Percentiles rank a stretch among this genome's conserved stretches.
Evolutionary conservation across 2,797 vertebrate genomes (phyloP).

Genomic region (Rhincodon typus): DNA sequence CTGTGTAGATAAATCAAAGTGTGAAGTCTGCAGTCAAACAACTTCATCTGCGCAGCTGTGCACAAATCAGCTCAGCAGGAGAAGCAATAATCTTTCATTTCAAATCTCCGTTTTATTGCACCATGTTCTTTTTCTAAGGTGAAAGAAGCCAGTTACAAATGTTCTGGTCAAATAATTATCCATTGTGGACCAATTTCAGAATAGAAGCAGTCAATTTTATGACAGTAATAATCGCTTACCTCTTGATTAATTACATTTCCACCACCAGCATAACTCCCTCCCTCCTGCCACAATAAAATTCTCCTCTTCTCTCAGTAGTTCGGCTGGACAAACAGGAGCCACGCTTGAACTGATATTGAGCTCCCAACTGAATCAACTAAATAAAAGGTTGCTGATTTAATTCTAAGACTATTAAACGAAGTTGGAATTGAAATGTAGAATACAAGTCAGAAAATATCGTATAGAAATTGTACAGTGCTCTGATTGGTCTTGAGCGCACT

Average conservation of each 20-base stretch:
- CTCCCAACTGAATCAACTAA: constrained; percentile 25
- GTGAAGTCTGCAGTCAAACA: constrained; percentile 33
- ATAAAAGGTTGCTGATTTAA: constrained; percentile 4
- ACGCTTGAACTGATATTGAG: too few species aligned
- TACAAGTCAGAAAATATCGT: background rate
- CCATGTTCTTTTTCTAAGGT: constrained; percentile 9
- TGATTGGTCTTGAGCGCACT: background rate
- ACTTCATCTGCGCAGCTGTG: constrained; percentile 40
- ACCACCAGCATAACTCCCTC: background rate
- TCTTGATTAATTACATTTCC: constrained; percentile 31
- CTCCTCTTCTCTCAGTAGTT: background rate
- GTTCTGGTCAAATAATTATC: constrained; percentile 35
- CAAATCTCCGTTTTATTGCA: constrained; percentile 32
- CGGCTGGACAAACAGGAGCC: constrained; percentile 28
- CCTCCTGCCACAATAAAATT: constrained; percentile 5
- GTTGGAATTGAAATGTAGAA: background rate
- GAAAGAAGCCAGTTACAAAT: constrained; percentile 31
- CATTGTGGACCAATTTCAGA: constrained; percentile 19
- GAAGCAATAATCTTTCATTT: constrained; percentile 35
- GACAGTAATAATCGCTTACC: constrained; percentile 33
- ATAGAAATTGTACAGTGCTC: background rate
- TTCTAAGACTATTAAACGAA: background rate
- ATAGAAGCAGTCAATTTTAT: constrained; percentile 32
- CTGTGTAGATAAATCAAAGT: constrained; percentile 38
- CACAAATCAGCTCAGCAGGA: constrained; percentile 30